Percentiles rank a stretch among this genome's conserved stretches.
Evolutionary conservation across 2,888 invertebrate species (phyloP).

Genomic region (Synanthedon formicaeformis): DNA sequence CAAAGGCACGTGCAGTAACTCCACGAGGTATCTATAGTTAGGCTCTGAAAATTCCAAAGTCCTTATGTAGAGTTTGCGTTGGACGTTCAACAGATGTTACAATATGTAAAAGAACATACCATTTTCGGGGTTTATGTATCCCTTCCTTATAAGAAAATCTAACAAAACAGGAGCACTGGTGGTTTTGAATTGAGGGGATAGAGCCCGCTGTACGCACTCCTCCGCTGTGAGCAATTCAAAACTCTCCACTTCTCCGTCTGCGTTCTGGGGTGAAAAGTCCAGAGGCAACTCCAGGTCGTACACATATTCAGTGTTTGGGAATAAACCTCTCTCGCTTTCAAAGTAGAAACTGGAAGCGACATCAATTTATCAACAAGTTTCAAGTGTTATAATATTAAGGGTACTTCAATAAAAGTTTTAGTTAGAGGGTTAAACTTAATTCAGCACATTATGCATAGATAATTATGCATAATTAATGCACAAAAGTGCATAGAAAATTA

Average conservation of each 20-base stretch:
- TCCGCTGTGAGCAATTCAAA: constrained; percentile 88
- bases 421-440: not conserved
- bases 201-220: constrained; percentile 84
- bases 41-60: constrained; percentile 74
- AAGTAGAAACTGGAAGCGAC: constrained; percentile 80
- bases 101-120: constrained; percentile 62
- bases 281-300: constrained; percentile 92
- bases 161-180: constrained; percentile 92
- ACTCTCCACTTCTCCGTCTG: constrained; percentile 93
- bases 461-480: no score
- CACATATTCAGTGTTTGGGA: constrained; percentile 94
- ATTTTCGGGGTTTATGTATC: constrained; percentile 89
- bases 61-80: constrained; percentile 3
- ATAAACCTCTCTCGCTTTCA: constrained; percentile 92
- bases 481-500: not conserved
- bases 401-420: not conserved
- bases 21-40: constrained; percentile 85
- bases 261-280: constrained; percentile 91
- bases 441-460: no score
- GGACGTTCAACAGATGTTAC: no score
- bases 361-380: not conserved
- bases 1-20: constrained; percentile 88
- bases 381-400: not conserved
- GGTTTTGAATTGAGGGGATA: constrained; percentile 89
- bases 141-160: constrained; percentile 93